phyloP scores from a whole-genome alignment of 2,113 vertebrate species.

The Boulengeromyrus knoepffleri region DNA sequence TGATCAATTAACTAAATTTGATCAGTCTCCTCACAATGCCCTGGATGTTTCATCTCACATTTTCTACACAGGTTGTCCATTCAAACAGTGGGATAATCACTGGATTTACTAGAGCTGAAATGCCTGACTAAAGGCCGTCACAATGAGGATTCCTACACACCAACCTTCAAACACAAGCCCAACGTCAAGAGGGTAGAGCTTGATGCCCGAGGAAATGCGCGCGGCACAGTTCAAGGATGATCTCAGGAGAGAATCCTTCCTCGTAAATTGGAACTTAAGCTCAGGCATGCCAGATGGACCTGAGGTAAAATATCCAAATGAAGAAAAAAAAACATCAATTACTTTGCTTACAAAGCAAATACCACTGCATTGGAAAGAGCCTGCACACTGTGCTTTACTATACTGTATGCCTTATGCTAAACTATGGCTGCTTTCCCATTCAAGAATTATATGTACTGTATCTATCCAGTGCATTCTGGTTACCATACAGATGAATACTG shows the following conservation, averaged over 20 bases:
- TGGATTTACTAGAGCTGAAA: neutral
- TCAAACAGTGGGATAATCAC: neutral
- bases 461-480: neutral
- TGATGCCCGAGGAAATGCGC: neutral
- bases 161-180: neutral
- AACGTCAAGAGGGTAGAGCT: neutral
- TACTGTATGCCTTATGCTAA: neutral
- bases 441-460: neutral
- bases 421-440: neutral
- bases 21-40: neutral
- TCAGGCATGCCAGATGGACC: neutral
- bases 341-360: neutral
- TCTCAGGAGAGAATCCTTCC: slow-evolving; percentile 8
- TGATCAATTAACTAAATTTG: neutral
- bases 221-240: neutral
- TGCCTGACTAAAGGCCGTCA: neutral
- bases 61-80: neutral
- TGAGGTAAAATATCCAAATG: neutral
- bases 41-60: neutral
- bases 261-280: neutral
- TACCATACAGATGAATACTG: neutral
- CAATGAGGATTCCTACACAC: neutral
- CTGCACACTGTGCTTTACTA: neutral
- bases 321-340: neutral
- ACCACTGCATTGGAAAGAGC: neutral